Conservation (phyloP, 2,888 invertebrate genomes). For the Cataglyphis rosenhaueri region DNA sequence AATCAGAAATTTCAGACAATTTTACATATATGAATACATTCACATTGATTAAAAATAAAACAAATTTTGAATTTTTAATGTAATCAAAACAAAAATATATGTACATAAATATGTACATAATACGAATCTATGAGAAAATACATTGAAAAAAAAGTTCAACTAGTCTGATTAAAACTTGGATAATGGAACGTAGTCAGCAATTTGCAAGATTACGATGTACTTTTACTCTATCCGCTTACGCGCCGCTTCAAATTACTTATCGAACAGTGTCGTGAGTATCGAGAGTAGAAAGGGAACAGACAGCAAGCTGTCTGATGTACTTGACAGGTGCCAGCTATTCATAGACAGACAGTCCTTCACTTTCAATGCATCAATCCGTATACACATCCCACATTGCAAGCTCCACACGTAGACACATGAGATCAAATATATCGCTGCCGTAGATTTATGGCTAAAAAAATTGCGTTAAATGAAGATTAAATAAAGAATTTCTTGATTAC, state of each 20-base stretch:
- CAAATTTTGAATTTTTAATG: neutral
- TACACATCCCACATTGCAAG: constrained; percentile 1
- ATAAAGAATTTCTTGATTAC: neutral
- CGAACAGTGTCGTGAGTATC: constrained; percentile 65
- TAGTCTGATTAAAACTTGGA: neutral
- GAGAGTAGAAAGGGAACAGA: constrained; percentile 65
- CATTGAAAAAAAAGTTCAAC: neutral
- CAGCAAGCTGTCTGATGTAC: constrained; percentile 68
- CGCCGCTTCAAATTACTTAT: constrained; percentile 70
- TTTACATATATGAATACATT: neutral
- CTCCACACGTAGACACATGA: neutral
- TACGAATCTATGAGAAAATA: neutral
- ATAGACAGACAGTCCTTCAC: constrained; percentile 70
- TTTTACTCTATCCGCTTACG: constrained; percentile 44
- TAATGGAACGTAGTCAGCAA: neutral
- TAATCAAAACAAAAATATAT: neutral
- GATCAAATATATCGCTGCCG: constrained; percentile 1
- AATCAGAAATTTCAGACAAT: neutral
- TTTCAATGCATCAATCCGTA: constrained; percentile 67
- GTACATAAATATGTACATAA: neutral
- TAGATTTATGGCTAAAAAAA: constrained; percentile 16
- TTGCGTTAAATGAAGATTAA: constrained; percentile 19
- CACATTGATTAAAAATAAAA: neutral
- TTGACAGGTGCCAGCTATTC: constrained; percentile 72
- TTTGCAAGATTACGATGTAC: constrained; percentile 27